Conservation (phyloP, 2,888 invertebrate species). For the Ormia ochracea region DNA sequence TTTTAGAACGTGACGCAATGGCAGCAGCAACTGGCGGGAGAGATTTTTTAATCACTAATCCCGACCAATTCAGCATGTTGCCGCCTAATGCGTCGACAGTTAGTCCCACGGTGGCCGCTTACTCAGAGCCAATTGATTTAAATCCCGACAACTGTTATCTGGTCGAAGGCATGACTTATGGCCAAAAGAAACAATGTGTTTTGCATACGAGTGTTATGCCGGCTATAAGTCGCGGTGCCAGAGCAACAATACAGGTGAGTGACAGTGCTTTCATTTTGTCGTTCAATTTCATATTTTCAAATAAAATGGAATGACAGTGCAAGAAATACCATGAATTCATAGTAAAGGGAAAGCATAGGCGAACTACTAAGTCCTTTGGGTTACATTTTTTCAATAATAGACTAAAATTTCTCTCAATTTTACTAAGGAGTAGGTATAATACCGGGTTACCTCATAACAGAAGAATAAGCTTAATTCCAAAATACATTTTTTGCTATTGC, state of each 20-base stretch:
- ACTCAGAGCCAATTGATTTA: conserved; percentile 74
- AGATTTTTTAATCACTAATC: conserved; percentile 70
- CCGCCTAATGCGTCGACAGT: conserved; percentile 66
- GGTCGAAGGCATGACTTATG: conserved; percentile 73
- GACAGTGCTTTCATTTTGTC: background rate
- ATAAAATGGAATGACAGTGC: too few species aligned
- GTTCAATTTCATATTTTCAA: background rate
- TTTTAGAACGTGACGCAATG: conserved; percentile 69
- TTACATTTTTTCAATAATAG: too few species aligned
- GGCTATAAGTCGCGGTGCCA: conserved; percentile 76
- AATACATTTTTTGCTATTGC: too few species aligned
- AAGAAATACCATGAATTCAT: too few species aligned
- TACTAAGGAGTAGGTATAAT: too few species aligned
- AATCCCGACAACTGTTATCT: conserved; percentile 76
- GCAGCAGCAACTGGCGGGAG: conserved; percentile 68
- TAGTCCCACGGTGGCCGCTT: conserved; percentile 67
- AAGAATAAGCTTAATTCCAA: too few species aligned
- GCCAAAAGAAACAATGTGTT: conserved; percentile 75
- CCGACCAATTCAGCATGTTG: conserved; percentile 66
- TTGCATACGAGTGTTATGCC: conserved; percentile 76
- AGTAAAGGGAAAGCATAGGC: too few species aligned
- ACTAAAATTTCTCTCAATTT: too few species aligned
- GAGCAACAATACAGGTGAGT: conserved; percentile 76
- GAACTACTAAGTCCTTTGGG: too few species aligned
- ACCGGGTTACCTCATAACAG: too few species aligned